These are phyloP conservation scores for Aethes cnicana DNA, from an alignment of 2,888 invertebrate genomes.

Conservation along the genomic window DNA sequence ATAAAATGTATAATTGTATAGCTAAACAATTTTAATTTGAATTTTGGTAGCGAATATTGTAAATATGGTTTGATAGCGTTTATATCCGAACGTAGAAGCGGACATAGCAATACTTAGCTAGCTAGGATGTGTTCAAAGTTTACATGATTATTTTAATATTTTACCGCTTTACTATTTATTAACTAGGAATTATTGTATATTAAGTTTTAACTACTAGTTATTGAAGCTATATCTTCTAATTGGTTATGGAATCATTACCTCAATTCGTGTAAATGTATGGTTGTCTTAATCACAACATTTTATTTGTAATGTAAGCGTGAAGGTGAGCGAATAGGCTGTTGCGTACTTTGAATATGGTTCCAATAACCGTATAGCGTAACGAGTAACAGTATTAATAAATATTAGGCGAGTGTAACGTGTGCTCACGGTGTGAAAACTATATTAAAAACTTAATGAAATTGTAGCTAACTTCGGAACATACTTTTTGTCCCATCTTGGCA, in stretches of 20 bases:
- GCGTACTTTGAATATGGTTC: slow-evolving; percentile 36
- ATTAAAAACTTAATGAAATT: slow-evolving; percentile 28
- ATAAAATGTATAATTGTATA: slow-evolving; percentile 54
- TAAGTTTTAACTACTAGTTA: slow-evolving; percentile 59
- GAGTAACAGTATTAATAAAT: slow-evolving; percentile 39
- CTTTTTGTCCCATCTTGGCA: slow-evolving; percentile 15
- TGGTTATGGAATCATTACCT: slow-evolving; percentile 59
- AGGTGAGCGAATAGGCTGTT: slow-evolving; percentile 30
- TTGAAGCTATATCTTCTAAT: slow-evolving; percentile 40
- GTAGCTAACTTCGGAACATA: slow-evolving; percentile 26
- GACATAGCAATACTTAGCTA: slow-evolving; percentile 71
- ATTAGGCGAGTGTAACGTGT: slow-evolving; percentile 39
- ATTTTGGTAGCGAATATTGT: slow-evolving; percentile 64
- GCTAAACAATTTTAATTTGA: slow-evolving; percentile 53
- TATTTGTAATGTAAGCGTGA: slow-evolving; percentile 30
- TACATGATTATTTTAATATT: slow-evolving; percentile 61
- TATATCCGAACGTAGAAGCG: slow-evolving; percentile 64
- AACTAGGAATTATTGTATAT: slow-evolving; percentile 71
- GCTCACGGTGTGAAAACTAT: slow-evolving; percentile 45
- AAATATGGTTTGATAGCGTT: slow-evolving; percentile 70
- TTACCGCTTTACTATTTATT: slow-evolving; percentile 69
- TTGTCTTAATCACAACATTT: slow-evolving; percentile 54
- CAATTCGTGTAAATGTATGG: slow-evolving; percentile 48
- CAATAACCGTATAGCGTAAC: slow-evolving; percentile 34
- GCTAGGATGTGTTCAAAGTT: slow-evolving; percentile 78